Evolutionary conservation across 2,888 invertebrate species (phyloP).

Genomic region (Lasioglossum figueresi): DNA sequence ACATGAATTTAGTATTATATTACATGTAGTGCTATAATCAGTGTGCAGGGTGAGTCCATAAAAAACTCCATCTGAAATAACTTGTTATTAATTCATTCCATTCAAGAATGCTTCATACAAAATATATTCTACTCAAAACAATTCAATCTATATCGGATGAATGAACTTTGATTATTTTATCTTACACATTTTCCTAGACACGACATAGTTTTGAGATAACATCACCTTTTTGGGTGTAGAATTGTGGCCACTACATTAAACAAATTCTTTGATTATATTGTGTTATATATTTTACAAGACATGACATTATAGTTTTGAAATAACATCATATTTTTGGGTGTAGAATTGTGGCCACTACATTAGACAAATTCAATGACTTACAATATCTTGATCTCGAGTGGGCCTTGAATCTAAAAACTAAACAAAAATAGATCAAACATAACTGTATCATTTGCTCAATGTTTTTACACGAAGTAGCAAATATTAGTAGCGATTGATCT

Average conservation of each 20-base stretch:
- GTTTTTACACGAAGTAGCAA: not conserved
- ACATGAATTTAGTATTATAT: constrained; percentile 28
- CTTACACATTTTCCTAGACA: not conserved
- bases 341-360: not conserved
- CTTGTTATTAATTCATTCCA: not conserved
- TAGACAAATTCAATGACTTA: not conserved
- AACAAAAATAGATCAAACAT: not conserved
- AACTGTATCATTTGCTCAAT: not conserved
- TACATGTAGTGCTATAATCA: constrained; percentile 38
- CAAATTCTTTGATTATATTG: not conserved
- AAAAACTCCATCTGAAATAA: not conserved
- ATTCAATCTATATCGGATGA: not conserved
- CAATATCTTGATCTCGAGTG: not conserved
- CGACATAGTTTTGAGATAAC: not conserved
- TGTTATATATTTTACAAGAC: not conserved
- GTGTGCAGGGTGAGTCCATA: not conserved
- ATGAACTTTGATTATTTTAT: not conserved
- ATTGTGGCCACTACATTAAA: not conserved
- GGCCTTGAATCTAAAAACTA: not conserved
- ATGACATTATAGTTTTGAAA: not conserved
- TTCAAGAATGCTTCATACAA: not conserved
- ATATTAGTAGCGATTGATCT: not conserved
- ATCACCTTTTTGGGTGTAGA: not conserved
- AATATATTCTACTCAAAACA: not conserved
- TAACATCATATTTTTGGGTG: not conserved